Base-by-base conservation (phyloP, 2,113 vertebrate species). In the Ophthalmolycus amberensis region DNA sequence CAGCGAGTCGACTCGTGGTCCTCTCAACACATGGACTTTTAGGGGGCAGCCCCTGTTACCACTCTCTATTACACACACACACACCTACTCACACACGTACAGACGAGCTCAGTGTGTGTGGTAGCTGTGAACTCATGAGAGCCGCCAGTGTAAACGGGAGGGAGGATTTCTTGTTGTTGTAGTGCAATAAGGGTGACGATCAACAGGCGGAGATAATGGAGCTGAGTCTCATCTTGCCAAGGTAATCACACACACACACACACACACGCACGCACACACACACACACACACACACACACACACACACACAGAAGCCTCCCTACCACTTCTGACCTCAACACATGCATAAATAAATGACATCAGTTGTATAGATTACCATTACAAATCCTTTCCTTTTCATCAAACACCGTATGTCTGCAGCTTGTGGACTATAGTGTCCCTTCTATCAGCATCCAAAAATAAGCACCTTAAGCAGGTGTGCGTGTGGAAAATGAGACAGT, bases 201-300 rank as follows among this genome's bases (percentile, higher is more conserved):
- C 77, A 83, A 82, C 84, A 85, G 79, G 88, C 85, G 76, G 69
- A 83, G 70, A 85, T 86, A 80, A 82, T 88, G 59, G 75, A 82
- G 56, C 48, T 48, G 48, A 9, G 73, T 52, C 12, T 72, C 14
- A 8, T 11, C 0, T 38, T 71, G 77, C 82, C 82, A 90, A 83
- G 9, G 52, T 44, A 77, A 83, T 32, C 65, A 77, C 48, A 62
- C 42, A 56, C 29, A 9, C 50, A 27, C 69, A 27, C 48, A 65
- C 46, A 60, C 62, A 48, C 66, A 60, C 62, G 67, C 58, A 7
- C 37, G 63, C 48, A 29, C 44, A 32, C 52, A 60, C 77, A 42
- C 69, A 54, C 68, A 50, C 75, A 68, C 52, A 63, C 63, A 64
- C 65, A 72, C 65, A 73, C 29, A 22, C 37, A 64, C 27, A 29